A percentile compares a stretch with the other conserved stretches of the same genome.
Evolutionary conservation across 2,113 vertebrate species (phyloP).

Genomic region (Otolemur garnettii): DNA sequence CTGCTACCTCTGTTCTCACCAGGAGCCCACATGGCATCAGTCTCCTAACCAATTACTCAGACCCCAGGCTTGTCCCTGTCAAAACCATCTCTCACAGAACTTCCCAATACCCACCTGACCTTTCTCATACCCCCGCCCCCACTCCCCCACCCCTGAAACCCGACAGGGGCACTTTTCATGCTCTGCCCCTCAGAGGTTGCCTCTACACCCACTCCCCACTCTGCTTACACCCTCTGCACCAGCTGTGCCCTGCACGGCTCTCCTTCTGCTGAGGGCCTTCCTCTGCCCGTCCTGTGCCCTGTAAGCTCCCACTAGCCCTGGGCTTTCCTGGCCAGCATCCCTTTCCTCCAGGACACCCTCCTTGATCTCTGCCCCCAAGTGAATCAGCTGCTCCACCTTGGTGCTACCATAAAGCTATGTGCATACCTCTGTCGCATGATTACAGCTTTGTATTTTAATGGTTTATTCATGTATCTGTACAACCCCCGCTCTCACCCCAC

Average conservation of each 20-base stretch:
- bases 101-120: background rate
- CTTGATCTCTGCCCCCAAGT: background rate
- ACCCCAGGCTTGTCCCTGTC: background rate
- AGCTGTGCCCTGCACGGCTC: background rate
- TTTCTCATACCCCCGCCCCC: background rate
- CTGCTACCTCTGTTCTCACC: background rate
- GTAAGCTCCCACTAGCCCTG: rapidly evolving
- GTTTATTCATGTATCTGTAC: background rate
- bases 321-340: background rate
- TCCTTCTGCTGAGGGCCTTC: background rate
- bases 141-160: background rate
- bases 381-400: background rate
- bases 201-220: background rate
- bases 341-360: background rate
- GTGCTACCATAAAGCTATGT: background rate
- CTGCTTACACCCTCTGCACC: background rate
- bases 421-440: background rate
- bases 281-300: background rate
- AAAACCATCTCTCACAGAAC: background rate
- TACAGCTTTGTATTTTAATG: background rate
- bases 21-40: rapidly evolving
- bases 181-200: background rate
- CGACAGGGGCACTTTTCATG: too few species aligned
- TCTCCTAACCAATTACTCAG: background rate
- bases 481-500: background rate